phyloP scores from a whole-genome alignment of 2,888 invertebrate genomes.

The Athalia cordata region DNA sequence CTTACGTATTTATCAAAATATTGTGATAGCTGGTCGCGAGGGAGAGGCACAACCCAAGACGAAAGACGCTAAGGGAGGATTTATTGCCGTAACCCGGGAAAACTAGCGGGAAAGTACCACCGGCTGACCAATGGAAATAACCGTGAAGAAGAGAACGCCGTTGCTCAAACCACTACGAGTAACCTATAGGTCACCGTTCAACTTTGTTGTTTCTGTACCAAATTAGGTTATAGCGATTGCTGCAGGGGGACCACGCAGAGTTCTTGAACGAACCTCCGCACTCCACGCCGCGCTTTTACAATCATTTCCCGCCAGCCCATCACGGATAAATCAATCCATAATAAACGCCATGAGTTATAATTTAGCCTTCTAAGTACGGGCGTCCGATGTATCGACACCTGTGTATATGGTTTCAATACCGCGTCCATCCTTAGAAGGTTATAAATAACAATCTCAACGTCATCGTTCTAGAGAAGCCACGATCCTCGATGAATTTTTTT shows the following conservation, averaged over 20 bases:
- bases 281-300: too few species aligned
- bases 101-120: slow-evolving; percentile 48
- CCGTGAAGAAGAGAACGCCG: not conserved
- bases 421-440: too few species aligned
- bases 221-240: slow-evolving; percentile 48
- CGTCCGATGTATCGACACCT: too few species aligned
- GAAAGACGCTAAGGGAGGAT: slow-evolving; percentile 53
- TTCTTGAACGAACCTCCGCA: not conserved
- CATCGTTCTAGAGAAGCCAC: too few species aligned
- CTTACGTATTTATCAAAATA: slow-evolving; percentile 72
- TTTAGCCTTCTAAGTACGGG: too few species aligned
- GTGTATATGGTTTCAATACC: too few species aligned
- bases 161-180: not conserved
- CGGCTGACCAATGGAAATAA: slow-evolving; percentile 58
- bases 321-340: too few species aligned
- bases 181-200: slow-evolving; percentile 35
- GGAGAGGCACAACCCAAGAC: slow-evolving; percentile 45
- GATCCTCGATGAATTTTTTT: too few species aligned
- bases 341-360: too few species aligned
- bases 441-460: too few species aligned
- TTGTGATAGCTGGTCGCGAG: slow-evolving; percentile 65
- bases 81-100: slow-evolving; percentile 51
- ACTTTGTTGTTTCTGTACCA: slow-evolving; percentile 48
- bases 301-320: too few species aligned
- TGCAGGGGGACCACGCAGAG: not conserved